A percentile compares a stretch with the other conserved stretches of the same genome.
Evolutionary conservation across 2,113 vertebrate genomes (phyloP).

Genomic region (Pipra filicauda): DNA sequence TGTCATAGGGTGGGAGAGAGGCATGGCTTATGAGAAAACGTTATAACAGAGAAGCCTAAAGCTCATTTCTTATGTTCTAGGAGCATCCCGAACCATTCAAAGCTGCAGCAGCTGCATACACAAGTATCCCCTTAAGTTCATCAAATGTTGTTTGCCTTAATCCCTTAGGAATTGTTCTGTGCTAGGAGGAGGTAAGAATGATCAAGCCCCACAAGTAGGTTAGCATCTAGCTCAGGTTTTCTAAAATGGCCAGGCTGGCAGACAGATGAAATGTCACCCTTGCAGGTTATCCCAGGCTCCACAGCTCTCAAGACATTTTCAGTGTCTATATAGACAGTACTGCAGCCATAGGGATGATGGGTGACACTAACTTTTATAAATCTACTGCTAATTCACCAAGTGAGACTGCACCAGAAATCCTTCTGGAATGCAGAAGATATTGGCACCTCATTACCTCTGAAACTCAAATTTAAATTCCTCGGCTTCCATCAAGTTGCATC

Average conservation of each 20-base stretch:
- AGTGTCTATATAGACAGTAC: not conserved
- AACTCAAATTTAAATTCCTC: not conserved
- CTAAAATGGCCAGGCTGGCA: not conserved
- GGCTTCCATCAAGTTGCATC: not conserved
- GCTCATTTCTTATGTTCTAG: not conserved
- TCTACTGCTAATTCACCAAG: not conserved
- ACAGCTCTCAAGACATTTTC: not conserved
- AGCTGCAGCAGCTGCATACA: not conserved
- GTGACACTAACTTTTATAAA: not conserved
- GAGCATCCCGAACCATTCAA: not conserved
- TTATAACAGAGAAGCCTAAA: not conserved
- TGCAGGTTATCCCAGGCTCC: not conserved
- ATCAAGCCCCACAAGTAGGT: not conserved
- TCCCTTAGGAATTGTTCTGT: not conserved
- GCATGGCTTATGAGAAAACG: not conserved
- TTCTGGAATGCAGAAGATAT: not conserved
- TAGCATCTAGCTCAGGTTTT: not conserved
- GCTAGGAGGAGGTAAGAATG: not conserved
- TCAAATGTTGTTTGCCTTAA: not conserved
- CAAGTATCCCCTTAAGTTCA: not conserved
- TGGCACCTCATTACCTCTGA: not conserved
- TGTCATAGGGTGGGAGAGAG: accelerated
- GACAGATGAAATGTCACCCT: not conserved
- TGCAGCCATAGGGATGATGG: not conserved
- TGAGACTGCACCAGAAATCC: not conserved